Evolutionary conservation across 2,888 invertebrate genomes (phyloP), one percentile per base, ranked within the genome.

Genomic region (Hermaeophaga mercurialis): DNA sequence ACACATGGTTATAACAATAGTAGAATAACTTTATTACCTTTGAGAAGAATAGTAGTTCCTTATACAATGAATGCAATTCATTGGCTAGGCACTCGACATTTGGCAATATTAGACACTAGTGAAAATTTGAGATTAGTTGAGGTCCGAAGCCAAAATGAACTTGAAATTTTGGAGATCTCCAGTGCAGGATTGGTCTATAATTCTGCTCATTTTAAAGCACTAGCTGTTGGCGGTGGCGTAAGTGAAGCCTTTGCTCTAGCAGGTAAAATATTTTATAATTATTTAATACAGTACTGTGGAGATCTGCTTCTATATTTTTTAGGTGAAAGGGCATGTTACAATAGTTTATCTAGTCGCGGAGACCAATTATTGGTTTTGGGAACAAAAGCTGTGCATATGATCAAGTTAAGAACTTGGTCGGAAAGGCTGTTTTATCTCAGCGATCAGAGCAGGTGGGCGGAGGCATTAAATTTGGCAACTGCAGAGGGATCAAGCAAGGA

Each of bases 211-310:
- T 92, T 90, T 72, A 86, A 95, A 80, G 97, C 91, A 0, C 80
- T 96, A 33, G 95, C 96, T 59, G 97, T 97, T 0, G 98, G 98
- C 4, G 96, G 97, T 0, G 94, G 95, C 73, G 98, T 90, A 59
- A 88, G 87, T 73, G 83, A 85, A 75, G 91, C 91, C 8, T 83
- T 92, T 84, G 88, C 89, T 0, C 77, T 85, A 59, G 88, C 88
- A 48, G 90, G 61, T 61, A 56, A n/a, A 8, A 33, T 2, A 28
- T 28, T 28, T 28, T n/a, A n/a, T n/a, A n/a, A n/a, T n/a, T n/a
- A n/a, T n/a, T n/a, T n/a, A n/a, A 22, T 22, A 22, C 22, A 22
- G 22, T 22, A 6, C 22, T 22, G 22, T 22, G 6, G 6, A n/a
- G n/a, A n/a, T n/a, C n/a, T n/a, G n/a, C n/a, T n/a, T n/a, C n/a